Evolutionary conservation across 2,888 invertebrate species (phyloP), one percentile per base, ranked within the genome.

Genomic region (Icerya purchasi): DNA sequence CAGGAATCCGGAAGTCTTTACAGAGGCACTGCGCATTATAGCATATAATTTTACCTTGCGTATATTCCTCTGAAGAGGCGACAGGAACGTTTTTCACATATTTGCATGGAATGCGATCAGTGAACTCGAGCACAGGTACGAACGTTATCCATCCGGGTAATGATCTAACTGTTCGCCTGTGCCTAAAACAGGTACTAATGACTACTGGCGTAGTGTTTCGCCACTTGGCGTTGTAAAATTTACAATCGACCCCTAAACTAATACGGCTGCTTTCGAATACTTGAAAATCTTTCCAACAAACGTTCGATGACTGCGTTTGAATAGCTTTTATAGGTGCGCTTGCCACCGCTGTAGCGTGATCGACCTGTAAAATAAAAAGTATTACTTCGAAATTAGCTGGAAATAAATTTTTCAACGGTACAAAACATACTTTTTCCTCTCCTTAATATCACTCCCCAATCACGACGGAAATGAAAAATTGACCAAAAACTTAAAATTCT

Each of bases 151-250:
- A 20, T 49, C 61, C 19, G 52, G 57, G 55, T 20, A 51, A 23
- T 21, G 60, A 56, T 51, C 51, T 50, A 55, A 60, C 52, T 18
- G 52, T 22, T 14, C 60, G 55, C 22, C 53, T 51, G 22, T 53
- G 58, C 19, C 56, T 50, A 8, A 50, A 19, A 2, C 62, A 62
- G 22, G 65, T 10, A 23, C 61, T 62, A 14, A 64, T 53, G 3
- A 63, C 63, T 18, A 65, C 61, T 14, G 63, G 62, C 14, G 59
- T n/a, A 53, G 60, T 2, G 20, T 61, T 62, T 25, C 62, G 57
- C 57, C 64, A 58, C 36, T 59, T 60, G 8, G 61, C 62, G 56
- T 65, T 63, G 52, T 64, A 61, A 53, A 64, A 65, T 22, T 61
- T 54, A 50, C 63, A 62, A 49, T 55, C 59, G n/a, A 58, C 56